phyloP scores from a whole-genome alignment of 1,140 invertebrate genomes.

The Drosophila trapezifrons region DNA sequence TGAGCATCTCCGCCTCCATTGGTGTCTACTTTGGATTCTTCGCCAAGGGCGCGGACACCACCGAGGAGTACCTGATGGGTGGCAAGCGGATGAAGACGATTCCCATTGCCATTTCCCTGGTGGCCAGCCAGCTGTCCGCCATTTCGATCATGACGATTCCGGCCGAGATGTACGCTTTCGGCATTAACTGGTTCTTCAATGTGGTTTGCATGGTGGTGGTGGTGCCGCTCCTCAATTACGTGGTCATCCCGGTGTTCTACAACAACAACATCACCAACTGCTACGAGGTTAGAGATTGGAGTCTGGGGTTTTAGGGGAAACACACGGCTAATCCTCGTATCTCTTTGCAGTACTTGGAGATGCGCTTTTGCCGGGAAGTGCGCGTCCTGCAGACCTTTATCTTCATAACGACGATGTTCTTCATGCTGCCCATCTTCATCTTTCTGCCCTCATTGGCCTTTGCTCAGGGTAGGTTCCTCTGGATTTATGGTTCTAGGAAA shows the following conservation, averaged over 20 bases:
- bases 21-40: conserved; percentile 88
- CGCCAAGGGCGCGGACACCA: conserved; percentile 84
- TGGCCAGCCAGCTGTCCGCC: conserved; percentile 91
- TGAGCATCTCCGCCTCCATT: conserved; percentile 87
- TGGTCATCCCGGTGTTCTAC: conserved; percentile 93
- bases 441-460: conserved; percentile 90
- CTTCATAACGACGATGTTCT: conserved; percentile 85
- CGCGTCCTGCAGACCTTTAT: conserved; percentile 87
- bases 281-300: conserved; percentile 88
- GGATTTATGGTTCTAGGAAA: not conserved
- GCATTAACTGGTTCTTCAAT: conserved; percentile 88
- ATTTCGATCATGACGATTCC: conserved; percentile 91
- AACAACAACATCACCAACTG: conserved; percentile 91
- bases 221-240: conserved; percentile 87
- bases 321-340: rapidly evolving
- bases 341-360: conserved; percentile 88
- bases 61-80: conserved; percentile 87
- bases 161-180: conserved; percentile 91
- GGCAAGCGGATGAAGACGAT: conserved; percentile 87
- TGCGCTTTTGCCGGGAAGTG: conserved; percentile 87
- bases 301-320: not conserved
- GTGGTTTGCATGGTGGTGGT: conserved; percentile 88
- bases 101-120: conserved; percentile 88
- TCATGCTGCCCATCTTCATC: conserved; percentile 76
- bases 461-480: conserved; percentile 86